A percentile compares a stretch with the other conserved stretches of the same genome.
Evolutionary conservation across 2,113 vertebrate species (phyloP).

Genomic region (Corythaixoides concolor): DNA sequence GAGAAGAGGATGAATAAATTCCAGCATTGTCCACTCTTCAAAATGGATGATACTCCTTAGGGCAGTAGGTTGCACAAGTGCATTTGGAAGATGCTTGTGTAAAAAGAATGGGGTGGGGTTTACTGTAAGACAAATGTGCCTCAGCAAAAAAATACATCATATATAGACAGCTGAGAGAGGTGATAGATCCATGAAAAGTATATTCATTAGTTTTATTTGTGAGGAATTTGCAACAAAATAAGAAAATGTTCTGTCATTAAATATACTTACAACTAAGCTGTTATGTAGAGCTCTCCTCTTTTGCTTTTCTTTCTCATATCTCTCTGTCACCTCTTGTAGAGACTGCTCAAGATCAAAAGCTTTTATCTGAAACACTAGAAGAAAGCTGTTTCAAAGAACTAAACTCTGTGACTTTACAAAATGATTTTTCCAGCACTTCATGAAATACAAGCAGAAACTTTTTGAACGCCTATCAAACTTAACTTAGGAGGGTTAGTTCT

Average conservation of each 20-base stretch:
- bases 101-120: background rate
- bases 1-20: background rate
- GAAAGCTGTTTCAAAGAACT: background rate
- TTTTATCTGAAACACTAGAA: slow-evolving; percentile 61
- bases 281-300: slow-evolving; percentile 66
- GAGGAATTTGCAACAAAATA: background rate
- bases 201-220: background rate
- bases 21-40: background rate
- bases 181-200: background rate
- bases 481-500: background rate
- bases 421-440: background rate
- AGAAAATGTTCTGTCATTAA: background rate
- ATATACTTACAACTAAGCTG: slow-evolving; percentile 63
- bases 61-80: background rate
- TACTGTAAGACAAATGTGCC: background rate
- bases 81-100: background rate
- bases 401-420: background rate
- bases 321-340: slow-evolving; percentile 53
- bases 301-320: slow-evolving; percentile 59
- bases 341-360: slow-evolving; percentile 48
- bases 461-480: background rate
- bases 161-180: background rate
- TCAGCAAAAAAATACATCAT: background rate
- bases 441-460: background rate
- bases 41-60: background rate